A percentile compares a stretch with the other conserved stretches of the same genome.
These are phyloP conservation scores for Oscheius sp. DNA, from an alignment of 1,140 invertebrate genomes.

Conservation along the genomic window DNA sequence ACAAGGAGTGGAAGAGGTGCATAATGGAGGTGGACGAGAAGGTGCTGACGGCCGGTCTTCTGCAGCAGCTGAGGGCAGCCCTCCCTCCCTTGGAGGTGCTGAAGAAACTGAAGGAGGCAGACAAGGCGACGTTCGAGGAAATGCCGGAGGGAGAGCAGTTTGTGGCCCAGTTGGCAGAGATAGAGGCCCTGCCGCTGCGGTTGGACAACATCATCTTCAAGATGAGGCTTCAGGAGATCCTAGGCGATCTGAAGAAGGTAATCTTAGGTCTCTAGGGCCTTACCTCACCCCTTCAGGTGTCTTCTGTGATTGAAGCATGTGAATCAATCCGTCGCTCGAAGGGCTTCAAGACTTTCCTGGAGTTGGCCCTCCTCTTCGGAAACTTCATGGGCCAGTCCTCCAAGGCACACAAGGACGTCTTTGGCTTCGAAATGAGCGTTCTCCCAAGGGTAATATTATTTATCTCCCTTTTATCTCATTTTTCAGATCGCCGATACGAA, in stretches of 20 bases:
- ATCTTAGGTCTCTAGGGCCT: constrained; percentile 10
- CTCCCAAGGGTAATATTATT: constrained; percentile 75
- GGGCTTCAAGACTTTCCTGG: constrained; percentile 84
- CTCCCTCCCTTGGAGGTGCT: constrained; percentile 36
- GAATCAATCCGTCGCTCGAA: constrained; percentile 85
- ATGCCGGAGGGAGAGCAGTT: constrained; percentile 44
- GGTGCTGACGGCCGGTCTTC: constrained; percentile 19
- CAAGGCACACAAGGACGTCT: constrained; percentile 75
- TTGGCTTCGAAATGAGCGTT: constrained; percentile 94
- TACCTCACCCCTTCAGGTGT: constrained; percentile 69
- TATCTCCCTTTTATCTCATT: constrained; percentile 14
- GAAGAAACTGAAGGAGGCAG: constrained; percentile 34
- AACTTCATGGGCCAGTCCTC: constrained; percentile 94
- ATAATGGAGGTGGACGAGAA: constrained; percentile 36
- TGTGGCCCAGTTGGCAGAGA: constrained; percentile 60
- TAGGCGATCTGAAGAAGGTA: constrained; percentile 86
- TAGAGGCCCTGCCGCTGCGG: constrained; percentile 82
- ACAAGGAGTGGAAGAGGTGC: constrained; percentile 21
- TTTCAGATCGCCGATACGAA: constrained; percentile 83
- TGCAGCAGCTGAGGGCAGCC: constrained; percentile 34
- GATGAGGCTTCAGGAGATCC: constrained; percentile 76
- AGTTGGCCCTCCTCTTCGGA: constrained; percentile 82
- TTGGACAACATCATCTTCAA: constrained; percentile 87
- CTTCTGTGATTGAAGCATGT: constrained; percentile 87
- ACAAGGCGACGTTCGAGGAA: constrained; percentile 27